A percentile compares a stretch with the other conserved stretches of the same genome.
Evolutionary conservation across 2,888 invertebrate genomes (phyloP).

Genomic region (Heliconius erato): DNA sequence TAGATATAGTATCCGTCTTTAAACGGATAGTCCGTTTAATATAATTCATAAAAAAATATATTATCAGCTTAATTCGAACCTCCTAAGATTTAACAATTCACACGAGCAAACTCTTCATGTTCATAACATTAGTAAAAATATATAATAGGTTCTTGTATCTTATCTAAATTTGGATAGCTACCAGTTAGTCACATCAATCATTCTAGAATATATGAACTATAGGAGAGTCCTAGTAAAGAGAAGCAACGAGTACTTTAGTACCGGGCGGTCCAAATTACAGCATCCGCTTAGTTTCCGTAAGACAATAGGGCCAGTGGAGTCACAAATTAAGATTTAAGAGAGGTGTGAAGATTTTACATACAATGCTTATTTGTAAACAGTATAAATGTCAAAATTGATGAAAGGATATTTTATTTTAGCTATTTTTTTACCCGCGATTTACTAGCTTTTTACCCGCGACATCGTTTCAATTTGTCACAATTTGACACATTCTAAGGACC

Average conservation of each 20-base stretch:
- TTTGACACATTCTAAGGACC: too few relatives aligned
- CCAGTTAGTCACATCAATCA: background rate
- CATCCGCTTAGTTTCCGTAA: constrained; percentile 33
- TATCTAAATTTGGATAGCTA: background rate
- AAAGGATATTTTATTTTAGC: too few relatives aligned
- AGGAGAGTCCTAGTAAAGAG: constrained; percentile 10
- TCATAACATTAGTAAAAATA: too few relatives aligned
- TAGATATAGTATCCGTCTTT: too few relatives aligned
- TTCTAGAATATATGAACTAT: background rate
- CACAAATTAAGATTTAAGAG: background rate
- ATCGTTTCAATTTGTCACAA: too few relatives aligned
- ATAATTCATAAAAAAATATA: too few relatives aligned
- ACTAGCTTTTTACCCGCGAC: background rate
- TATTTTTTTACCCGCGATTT: background rate
- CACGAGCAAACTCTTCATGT: too few relatives aligned
- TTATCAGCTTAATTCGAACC: too few relatives aligned
- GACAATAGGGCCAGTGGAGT: background rate
- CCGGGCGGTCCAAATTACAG: constrained; percentile 37
- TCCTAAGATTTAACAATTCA: too few relatives aligned
- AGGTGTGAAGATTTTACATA: background rate
- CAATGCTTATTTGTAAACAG: background rate
- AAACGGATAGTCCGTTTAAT: too few relatives aligned
- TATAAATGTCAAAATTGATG: background rate
- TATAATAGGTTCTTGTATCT: background rate
- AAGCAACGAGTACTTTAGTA: background rate